Percentiles rank a stretch among this genome's conserved stretches.
These are phyloP conservation scores for Drosophila pachea DNA, from an alignment of 1,140 invertebrate species.

Conservation along the genomic window DNA sequence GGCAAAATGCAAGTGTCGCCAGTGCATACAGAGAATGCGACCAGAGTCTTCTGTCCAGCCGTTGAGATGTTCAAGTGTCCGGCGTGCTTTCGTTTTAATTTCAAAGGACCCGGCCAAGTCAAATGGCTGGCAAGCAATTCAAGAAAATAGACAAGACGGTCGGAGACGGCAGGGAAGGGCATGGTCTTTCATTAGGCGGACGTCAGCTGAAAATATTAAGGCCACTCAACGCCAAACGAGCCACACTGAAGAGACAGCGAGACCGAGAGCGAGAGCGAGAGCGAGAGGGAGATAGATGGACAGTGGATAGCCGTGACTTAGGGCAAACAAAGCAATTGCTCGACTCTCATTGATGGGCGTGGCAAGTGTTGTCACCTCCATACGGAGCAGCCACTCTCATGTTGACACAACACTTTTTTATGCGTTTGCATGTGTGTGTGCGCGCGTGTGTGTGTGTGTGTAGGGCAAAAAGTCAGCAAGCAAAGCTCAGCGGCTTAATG, in stretches of 20 bases:
- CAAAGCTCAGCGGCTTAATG: slow-evolving; percentile 74
- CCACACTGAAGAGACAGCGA: not conserved
- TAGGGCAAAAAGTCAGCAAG: slow-evolving; percentile 65
- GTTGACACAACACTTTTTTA: slow-evolving; percentile 75
- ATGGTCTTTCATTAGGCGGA: slow-evolving; percentile 38
- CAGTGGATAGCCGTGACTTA: slow-evolving; percentile 7
- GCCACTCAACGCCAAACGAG: slow-evolving; percentile 31
- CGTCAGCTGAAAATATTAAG: slow-evolving; percentile 50
- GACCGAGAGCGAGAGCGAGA: not conserved
- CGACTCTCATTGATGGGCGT: slow-evolving; percentile 34
- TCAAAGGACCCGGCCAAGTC: slow-evolving; percentile 24
- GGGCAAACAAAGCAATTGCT: slow-evolving; percentile 40
- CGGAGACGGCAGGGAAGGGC: not conserved
- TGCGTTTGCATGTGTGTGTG: slow-evolving; percentile 41
- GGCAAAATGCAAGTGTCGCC: slow-evolving; percentile 64
- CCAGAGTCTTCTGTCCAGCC: slow-evolving; percentile 1
- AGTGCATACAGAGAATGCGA: slow-evolving; percentile 1
- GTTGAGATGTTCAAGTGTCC: no score
- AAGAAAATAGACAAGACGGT: slow-evolving; percentile 21
- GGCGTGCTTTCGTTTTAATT: slow-evolving; percentile 32
- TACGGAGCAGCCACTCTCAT: slow-evolving; percentile 31
- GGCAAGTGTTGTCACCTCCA: slow-evolving; percentile 22
- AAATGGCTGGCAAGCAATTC: slow-evolving; percentile 21
- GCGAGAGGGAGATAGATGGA: not conserved
- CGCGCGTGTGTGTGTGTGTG: not conserved